phyloP scores from a whole-genome alignment of 2,888 invertebrate genomes.

The Sphaerophoria taeniata region DNA sequence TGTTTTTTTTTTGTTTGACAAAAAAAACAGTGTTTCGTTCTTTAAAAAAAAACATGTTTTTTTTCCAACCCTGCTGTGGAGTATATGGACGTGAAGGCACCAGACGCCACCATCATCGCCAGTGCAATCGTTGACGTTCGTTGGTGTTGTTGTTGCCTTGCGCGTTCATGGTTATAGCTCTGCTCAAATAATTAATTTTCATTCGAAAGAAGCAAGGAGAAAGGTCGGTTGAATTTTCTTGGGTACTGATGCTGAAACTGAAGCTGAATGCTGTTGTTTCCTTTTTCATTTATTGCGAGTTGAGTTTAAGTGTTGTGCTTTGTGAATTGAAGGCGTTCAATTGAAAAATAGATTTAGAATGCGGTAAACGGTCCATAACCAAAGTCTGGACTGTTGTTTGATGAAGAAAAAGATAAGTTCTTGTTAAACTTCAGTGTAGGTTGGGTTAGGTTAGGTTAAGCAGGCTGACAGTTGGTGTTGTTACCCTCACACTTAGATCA shows the following conservation, averaged over 20 bases:
- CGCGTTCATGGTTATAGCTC: constrained; percentile 39
- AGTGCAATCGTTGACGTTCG: background rate
- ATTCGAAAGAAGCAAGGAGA: constrained; percentile 20
- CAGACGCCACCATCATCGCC: background rate
- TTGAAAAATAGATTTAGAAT: constrained; percentile 36
- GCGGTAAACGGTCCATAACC: background rate
- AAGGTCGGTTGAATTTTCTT: constrained; percentile 34
- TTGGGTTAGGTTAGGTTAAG: no score
- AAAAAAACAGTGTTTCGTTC: no score
- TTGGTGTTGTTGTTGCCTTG: background rate
- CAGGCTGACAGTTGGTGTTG: no score
- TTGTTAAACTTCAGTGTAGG: no score
- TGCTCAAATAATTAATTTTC: constrained; percentile 65
- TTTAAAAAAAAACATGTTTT: no score
- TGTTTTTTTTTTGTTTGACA: no score
- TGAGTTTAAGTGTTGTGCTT: constrained; percentile 57
- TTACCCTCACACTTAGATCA: no score
- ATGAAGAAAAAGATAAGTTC: no score
- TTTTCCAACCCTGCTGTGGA: no score
- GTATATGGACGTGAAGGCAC: background rate
- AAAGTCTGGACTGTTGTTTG: no score
- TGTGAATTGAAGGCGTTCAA: constrained; percentile 61
- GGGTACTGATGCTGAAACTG: constrained; percentile 31
- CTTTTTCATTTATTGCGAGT: constrained; percentile 40
- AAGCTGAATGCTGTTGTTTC: constrained; percentile 37